These are phyloP conservation scores for Melanaphis sacchari DNA, from an alignment of 1,140 invertebrate genomes.

Conservation along the genomic window DNA sequence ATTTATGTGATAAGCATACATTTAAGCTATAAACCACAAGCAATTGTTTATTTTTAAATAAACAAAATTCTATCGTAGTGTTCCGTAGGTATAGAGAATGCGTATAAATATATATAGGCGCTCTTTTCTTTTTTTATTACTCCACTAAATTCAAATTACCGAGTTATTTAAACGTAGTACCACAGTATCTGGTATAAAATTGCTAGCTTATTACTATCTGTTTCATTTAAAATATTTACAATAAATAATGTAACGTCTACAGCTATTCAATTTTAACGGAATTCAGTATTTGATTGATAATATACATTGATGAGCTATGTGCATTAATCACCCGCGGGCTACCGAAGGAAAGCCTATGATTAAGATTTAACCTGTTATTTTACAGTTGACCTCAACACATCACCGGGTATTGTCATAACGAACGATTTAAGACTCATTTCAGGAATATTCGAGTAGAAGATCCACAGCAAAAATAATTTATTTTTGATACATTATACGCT, in stretches of 20 bases:
- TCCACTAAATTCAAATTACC: neutral
- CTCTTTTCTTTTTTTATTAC: neutral
- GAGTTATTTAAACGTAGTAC: neutral
- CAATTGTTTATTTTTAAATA: neutral
- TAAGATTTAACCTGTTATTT: constrained; percentile 41
- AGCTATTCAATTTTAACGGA: constrained; percentile 28
- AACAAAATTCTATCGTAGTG: neutral
- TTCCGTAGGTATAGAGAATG: neutral
- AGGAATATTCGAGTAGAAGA: neutral
- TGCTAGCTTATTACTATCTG: neutral
- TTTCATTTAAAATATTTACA: neutral
- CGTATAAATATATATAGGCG: neutral
- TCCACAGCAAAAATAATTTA: neutral
- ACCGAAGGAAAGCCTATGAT: neutral
- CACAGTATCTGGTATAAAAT: neutral
- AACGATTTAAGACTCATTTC: neutral
- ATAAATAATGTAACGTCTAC: neutral
- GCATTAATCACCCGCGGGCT: neutral
- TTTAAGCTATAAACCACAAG: neutral
- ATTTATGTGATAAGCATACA: neutral
- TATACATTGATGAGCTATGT: neutral
- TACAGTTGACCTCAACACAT: constrained; percentile 1
- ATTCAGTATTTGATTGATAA: constrained; percentile 14
- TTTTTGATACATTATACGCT: neutral
- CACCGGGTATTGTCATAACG: neutral